Conservation (phyloP, 2,797 vertebrate genomes). For the Syncerus caffer region DNA sequence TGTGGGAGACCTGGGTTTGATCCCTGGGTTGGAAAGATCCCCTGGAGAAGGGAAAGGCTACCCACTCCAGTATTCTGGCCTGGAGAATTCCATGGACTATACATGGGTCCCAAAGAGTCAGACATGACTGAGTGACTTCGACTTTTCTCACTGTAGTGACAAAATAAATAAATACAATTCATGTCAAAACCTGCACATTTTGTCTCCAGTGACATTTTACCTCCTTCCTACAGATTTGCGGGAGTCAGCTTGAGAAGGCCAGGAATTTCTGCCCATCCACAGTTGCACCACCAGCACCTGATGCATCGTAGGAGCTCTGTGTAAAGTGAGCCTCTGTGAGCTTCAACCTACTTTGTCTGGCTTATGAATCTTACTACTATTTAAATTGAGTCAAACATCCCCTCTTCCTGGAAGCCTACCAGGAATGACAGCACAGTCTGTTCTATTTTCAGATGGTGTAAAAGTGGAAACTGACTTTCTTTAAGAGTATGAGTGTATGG, state of each 20-base stretch:
- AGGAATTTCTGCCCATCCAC: background rate
- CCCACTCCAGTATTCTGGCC: background rate
- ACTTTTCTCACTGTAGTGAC: background rate
- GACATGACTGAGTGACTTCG: background rate
- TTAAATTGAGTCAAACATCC: background rate
- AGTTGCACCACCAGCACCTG: background rate
- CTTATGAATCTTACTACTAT: background rate
- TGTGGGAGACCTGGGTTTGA: background rate
- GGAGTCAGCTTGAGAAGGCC: too few species aligned
- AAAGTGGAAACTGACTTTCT: background rate
- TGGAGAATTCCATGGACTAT: background rate
- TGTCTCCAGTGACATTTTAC: background rate
- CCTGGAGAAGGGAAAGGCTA: background rate
- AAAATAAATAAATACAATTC: background rate
- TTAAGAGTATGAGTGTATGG: background rate
- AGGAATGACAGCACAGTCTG: background rate
- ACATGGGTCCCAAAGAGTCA: background rate
- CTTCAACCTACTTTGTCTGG: background rate
- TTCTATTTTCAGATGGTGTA: background rate
- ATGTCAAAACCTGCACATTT: background rate
- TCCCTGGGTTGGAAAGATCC: background rate
- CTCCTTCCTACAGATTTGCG: background rate
- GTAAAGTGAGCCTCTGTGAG: background rate
- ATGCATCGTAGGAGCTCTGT: background rate
- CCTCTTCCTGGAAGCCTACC: background rate